Percentiles rank a stretch among this genome's conserved stretches.
Conservation (phyloP, 2,113 vertebrate genomes). For the Semicossyphus pulcher region DNA sequence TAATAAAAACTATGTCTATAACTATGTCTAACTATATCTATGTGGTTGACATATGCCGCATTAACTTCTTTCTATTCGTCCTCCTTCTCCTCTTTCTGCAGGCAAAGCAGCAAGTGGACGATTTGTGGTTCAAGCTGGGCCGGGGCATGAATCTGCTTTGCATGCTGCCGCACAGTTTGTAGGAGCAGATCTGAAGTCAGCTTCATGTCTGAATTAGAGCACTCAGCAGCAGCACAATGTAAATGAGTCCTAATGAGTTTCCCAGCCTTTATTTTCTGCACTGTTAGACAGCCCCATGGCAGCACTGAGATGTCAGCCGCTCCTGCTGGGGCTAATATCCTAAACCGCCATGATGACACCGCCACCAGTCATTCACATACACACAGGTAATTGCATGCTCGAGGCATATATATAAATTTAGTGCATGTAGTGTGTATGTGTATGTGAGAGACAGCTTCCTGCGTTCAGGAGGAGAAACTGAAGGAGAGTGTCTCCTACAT, state of each 20-base stretch:
- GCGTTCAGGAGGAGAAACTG: constrained; percentile 20
- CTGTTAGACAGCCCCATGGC: constrained; percentile 79
- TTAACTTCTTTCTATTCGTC: not conserved
- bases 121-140: constrained; percentile 31
- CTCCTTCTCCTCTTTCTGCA: constrained; percentile 6
- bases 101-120: constrained; percentile 19
- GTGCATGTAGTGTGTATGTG: constrained; percentile 4
- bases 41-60: not conserved
- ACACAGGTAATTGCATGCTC: constrained; percentile 77
- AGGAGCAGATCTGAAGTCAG: constrained; percentile 60
- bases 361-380: constrained; percentile 69
- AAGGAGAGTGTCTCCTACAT: constrained; percentile 24
- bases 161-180: constrained; percentile 45
- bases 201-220: constrained; percentile 69
- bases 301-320: constrained; percentile 58
- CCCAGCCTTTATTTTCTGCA: constrained; percentile 81
- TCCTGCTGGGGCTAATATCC: constrained; percentile 77
- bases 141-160: constrained; percentile 33
- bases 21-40: too few relatives aligned
- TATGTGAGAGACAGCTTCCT: constrained; percentile 19
- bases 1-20: too few relatives aligned
- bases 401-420: constrained; percentile 45
- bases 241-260: constrained; percentile 79
- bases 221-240: constrained; percentile 63
- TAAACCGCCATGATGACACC: constrained; percentile 69